These are phyloP conservation scores for Eilema caniola DNA, from an alignment of 2,888 invertebrate species.

Conservation along the genomic window DNA sequence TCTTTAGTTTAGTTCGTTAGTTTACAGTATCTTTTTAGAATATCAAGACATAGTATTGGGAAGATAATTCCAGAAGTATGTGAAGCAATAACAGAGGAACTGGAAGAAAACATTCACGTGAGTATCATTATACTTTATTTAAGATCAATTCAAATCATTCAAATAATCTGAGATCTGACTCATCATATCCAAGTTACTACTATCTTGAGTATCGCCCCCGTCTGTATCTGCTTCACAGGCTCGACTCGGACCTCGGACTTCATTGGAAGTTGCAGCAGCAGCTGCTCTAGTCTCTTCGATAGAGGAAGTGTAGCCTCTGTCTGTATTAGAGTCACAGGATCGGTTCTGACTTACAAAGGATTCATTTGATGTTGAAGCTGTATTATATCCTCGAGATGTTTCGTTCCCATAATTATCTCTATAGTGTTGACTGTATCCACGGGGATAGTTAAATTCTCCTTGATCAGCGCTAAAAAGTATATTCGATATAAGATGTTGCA, in stretches of 20 bases:
- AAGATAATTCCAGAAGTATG: conserved; percentile 19
- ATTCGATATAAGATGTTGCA: conserved; percentile 20
- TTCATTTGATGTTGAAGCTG: conserved; percentile 24
- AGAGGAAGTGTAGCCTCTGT: conserved; percentile 18
- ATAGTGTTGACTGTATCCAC: conserved; percentile 16
- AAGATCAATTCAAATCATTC: conserved; percentile 17
- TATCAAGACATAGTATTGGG: conserved; percentile 22
- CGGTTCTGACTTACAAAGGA: conserved; percentile 23
- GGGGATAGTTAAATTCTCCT: conserved; percentile 13
- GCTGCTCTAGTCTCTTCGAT: conserved; percentile 21
- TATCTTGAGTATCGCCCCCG: conserved; percentile 20
- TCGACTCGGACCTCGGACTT: conserved; percentile 19
- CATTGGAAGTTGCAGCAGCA: conserved; percentile 19
- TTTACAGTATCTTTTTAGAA: conserved; percentile 23
- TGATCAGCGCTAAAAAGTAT: conserved; percentile 20
- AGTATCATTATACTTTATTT: no score
- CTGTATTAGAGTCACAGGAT: conserved; percentile 20
- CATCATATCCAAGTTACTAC: conserved; percentile 19
- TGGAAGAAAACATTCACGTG: no score
- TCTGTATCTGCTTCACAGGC: conserved; percentile 17
- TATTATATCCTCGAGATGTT: conserved; percentile 24
- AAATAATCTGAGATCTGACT: conserved; percentile 21
- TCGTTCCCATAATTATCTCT: conserved; percentile 20
- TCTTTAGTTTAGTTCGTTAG: conserved; percentile 25
- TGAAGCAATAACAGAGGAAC: conserved; percentile 20